Percentiles rank a stretch among this genome's conserved stretches.
These are phyloP conservation scores for Cylindroiulus punctatus DNA, from an alignment of 2,888 invertebrate species.

Conservation along the genomic window DNA sequence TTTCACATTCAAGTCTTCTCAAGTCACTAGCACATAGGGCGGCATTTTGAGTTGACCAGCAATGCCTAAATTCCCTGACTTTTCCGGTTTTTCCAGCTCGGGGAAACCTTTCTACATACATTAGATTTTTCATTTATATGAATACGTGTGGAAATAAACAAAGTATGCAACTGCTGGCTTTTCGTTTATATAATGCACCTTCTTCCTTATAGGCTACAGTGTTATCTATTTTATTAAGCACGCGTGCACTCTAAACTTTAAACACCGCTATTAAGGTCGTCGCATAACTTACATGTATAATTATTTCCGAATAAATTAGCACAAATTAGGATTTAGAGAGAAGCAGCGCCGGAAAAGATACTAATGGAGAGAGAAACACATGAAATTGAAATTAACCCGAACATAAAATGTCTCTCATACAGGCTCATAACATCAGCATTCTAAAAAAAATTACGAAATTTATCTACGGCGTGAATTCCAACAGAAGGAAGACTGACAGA, in stretches of 20 bases:
- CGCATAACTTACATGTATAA: slow-evolving; percentile 20
- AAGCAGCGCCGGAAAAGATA: not conserved
- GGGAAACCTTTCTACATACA: no score
- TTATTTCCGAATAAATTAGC: slow-evolving; percentile 42
- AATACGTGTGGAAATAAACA: not conserved
- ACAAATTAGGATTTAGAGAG: slow-evolving; percentile 42
- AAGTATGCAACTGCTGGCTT: slow-evolving; percentile 20
- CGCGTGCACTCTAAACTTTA: not conserved
- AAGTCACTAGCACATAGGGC: no score
- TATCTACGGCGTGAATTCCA: not conserved
- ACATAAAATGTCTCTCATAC: slow-evolving; percentile 28
- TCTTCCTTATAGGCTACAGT: not conserved
- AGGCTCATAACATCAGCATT: not conserved
- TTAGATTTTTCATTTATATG: no score
- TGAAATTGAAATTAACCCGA: slow-evolving; percentile 34
- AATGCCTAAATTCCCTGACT: no score
- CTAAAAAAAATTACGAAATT: not conserved
- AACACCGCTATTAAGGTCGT: slow-evolving; percentile 38
- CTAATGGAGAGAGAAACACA: slow-evolving; percentile 18
- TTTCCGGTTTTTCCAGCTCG: no score
- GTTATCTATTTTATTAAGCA: slow-evolving; percentile 37
- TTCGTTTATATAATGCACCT: not conserved
- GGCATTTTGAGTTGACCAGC: no score
- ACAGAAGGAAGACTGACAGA: no score
- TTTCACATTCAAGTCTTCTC: not conserved